Percentiles rank a stretch among this genome's conserved stretches.
Evolutionary conservation across 2,888 invertebrate genomes (phyloP).

Genomic region (Tenthredo livida): DNA sequence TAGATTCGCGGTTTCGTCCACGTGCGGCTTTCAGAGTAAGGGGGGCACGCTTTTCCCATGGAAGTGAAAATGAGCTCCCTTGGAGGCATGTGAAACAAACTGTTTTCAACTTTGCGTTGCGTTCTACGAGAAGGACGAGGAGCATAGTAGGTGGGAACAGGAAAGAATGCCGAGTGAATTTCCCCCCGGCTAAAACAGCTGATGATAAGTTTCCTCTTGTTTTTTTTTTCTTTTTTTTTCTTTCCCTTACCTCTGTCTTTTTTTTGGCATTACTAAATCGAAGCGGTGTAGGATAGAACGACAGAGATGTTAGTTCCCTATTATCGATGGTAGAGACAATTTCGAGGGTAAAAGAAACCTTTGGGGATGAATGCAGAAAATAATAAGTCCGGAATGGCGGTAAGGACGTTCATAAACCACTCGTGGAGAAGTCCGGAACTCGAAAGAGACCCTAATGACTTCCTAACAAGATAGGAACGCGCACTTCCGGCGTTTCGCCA

Average conservation of each 20-base stretch:
- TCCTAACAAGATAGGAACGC: slow-evolving; percentile 47
- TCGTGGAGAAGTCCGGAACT: slow-evolving; percentile 41
- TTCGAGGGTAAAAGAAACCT: background rate
- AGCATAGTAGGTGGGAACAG: background rate
- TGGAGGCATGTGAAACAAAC: slow-evolving; percentile 41
- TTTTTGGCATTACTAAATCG: background rate
- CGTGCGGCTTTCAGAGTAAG: slow-evolving; percentile 6
- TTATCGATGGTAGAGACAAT: slow-evolving; percentile 25
- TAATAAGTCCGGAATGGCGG: background rate
- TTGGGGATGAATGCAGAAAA: slow-evolving; percentile 2
- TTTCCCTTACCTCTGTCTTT: background rate
- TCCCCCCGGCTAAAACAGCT: slow-evolving; percentile 34
- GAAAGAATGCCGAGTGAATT: slow-evolving; percentile 44
- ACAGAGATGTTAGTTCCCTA: slow-evolving; percentile 1
- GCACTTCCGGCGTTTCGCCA: slow-evolving; percentile 34
- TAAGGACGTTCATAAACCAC: background rate
- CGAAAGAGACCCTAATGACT: slow-evolving; percentile 47
- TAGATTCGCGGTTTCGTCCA: slow-evolving; percentile 34
- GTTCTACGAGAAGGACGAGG: background rate
- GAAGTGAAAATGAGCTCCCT: slow-evolving; percentile 36
- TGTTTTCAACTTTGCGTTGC: slow-evolving; percentile 42
- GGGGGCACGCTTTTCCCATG: slow-evolving; percentile 9
- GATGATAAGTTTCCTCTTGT: background rate
- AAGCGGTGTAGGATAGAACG: background rate
- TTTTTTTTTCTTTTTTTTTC: background rate